Evolutionary conservation across 2,113 vertebrate genomes (phyloP).

Genomic region (Ariopsis seemanni): DNA sequence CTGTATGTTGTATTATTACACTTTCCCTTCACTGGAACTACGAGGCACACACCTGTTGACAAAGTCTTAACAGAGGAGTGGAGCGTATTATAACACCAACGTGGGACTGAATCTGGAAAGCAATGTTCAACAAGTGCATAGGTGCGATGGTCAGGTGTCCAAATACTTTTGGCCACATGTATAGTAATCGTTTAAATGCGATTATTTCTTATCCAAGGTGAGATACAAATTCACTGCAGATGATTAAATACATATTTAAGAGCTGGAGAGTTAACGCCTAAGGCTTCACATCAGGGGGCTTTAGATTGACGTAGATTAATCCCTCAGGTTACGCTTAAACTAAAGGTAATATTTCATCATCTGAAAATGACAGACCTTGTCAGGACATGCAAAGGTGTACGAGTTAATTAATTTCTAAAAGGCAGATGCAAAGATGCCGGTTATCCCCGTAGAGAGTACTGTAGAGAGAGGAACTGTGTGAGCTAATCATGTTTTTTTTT

Average conservation of each 20-base stretch:
- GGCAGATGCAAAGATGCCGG: neutral
- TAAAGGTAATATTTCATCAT: slow-evolving; percentile 9
- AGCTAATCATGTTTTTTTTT: neutral
- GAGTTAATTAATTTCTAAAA: slow-evolving; percentile 22
- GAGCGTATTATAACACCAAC: neutral
- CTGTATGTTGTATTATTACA: too few relatives aligned
- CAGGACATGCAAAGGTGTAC: neutral
- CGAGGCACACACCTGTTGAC: too few relatives aligned
- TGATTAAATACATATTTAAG: neutral
- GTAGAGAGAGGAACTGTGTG: neutral
- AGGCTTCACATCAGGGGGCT: neutral
- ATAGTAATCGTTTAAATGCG: neutral
- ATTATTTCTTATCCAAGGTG: neutral
- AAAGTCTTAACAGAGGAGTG: neutral
- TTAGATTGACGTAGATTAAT: slow-evolving; percentile 11
- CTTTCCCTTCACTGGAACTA: too few relatives aligned
- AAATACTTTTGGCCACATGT: neutral
- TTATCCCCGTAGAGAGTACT: neutral
- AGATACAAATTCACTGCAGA: neutral
- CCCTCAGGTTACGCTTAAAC: neutral
- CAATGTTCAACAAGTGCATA: neutral
- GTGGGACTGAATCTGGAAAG: neutral
- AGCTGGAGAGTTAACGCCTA: neutral
- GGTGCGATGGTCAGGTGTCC: neutral
- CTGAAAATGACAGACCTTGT: slow-evolving; percentile 3